Evolutionary conservation across 2,113 vertebrate species (phyloP), one percentile per base, ranked within the genome.

Genomic region (Silurus asotus): DNA sequence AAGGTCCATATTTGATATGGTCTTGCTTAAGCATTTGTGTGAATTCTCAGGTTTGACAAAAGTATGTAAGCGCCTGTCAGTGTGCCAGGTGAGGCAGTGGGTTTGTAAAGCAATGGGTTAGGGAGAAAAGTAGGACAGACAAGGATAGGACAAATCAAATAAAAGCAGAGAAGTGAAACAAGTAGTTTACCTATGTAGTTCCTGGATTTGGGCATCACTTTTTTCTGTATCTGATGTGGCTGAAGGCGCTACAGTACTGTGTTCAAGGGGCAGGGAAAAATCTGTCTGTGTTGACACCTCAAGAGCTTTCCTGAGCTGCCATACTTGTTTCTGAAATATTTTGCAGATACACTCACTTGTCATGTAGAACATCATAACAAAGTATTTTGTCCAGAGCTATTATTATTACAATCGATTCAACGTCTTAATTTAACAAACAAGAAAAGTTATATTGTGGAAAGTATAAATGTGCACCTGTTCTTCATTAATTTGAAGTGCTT

Each of bases 251-350:
- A 88, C 49, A 53, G 69, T 87, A 69, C 85, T 85, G 67, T 91
- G 83, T 48, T 91, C 86, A 72, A 86, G 74, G 23, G 81, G 53
- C 37, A 91, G 78, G 4, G 91, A 90, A 62, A 88, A 85, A 84
- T 91, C 90, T 86, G 90, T 85, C 69, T 91, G 23, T 9, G 86
- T 81, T 25, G 89, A 74, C 74, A 76, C 69, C 51, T 89, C 79
- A 3, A 86, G 72, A 67, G 55, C 55, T 4, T 91, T 92, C 85
- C 82, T 72, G 74, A 84, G 84, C 87, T 92, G 88, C 91, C 91
- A 93, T 74, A 87, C 64, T 79, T 92, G 86, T 84, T 83, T 90
- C 93, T 93, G 80, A 69, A 89, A 86, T 48, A 11, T 84, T n/a
- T 37, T 49, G 88, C 49, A 78, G 45, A 49, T 14, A 69, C 17